Conservation (phyloP, 1,140 invertebrate genomes). For the Forficula auricularia region DNA sequence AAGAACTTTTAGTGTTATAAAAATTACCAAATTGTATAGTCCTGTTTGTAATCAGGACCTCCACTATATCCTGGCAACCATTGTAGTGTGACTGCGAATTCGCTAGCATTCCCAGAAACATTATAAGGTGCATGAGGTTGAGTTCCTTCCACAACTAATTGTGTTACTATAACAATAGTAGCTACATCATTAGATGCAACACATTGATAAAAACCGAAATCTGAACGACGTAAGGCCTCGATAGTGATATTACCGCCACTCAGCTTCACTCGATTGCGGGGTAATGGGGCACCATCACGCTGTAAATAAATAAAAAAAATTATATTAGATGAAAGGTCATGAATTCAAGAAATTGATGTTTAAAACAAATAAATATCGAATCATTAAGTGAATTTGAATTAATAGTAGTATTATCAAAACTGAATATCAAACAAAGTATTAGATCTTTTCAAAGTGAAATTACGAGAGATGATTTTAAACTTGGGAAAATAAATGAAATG, state of each 20-base stretch:
- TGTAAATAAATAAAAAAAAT: slow-evolving; percentile 17
- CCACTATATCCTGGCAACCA: slow-evolving; percentile 93
- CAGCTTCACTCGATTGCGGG: slow-evolving; percentile 56
- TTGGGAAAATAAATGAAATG: too few relatives aligned
- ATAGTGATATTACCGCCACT: slow-evolving; percentile 82
- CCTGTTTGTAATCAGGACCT: slow-evolving; percentile 81
- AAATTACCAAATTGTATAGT: slow-evolving; percentile 73
- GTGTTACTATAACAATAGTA: slow-evolving; percentile 73
- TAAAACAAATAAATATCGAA: too few relatives aligned
- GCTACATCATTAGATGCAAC: slow-evolving; percentile 87
- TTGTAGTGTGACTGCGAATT: slow-evolving; percentile 72
- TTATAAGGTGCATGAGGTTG: slow-evolving; percentile 94
- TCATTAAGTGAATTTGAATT: too few relatives aligned
- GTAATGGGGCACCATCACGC: slow-evolving; percentile 60
- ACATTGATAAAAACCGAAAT: slow-evolving; percentile 91
- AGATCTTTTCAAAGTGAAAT: too few relatives aligned
- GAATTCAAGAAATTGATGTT: neutral
- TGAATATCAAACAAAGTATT: too few relatives aligned
- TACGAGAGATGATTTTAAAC: too few relatives aligned
- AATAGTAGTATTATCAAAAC: too few relatives aligned
- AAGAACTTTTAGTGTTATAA: neutral
- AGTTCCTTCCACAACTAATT: slow-evolving; percentile 85
- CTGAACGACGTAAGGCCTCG: slow-evolving; percentile 62
- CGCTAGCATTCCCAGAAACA: slow-evolving; percentile 65
- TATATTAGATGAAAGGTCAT: neutral